Evolutionary conservation across 1,140 invertebrate species (phyloP).

Genomic region (Nymphalis io): DNA sequence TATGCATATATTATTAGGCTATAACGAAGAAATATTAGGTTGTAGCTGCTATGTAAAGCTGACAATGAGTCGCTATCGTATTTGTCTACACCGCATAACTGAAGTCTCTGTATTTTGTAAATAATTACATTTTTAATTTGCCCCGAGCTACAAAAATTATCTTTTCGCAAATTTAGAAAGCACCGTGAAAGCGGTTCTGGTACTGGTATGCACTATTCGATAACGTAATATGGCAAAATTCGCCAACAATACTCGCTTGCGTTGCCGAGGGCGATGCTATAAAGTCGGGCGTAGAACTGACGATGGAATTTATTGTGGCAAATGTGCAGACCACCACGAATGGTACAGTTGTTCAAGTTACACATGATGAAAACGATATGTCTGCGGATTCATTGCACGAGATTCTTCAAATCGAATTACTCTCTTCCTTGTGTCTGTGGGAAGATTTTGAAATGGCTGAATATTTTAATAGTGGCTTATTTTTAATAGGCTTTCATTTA

Average conservation of each 20-base stretch:
- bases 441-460: background rate
- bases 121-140: conserved; percentile 21
- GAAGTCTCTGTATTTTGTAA: conserved; percentile 1
- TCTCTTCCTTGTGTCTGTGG: conserved; percentile 22
- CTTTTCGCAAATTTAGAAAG: conserved; percentile 71
- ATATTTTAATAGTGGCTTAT: too few species aligned
- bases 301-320: conserved; percentile 35
- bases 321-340: conserved; percentile 29
- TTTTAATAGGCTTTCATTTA: too few species aligned
- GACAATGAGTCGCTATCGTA: too few species aligned
- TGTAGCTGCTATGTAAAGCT: too few species aligned
- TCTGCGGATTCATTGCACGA: conserved; percentile 26
- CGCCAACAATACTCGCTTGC: conserved; percentile 56
- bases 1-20: too few species aligned
- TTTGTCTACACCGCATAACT: background rate
- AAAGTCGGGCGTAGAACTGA: conserved; percentile 29
- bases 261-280: conserved; percentile 35
- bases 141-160: conserved; percentile 49
- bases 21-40: too few species aligned
- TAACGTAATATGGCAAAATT: conserved; percentile 71
- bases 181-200: conserved; percentile 60
- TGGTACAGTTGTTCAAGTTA: conserved; percentile 30
- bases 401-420: conserved; percentile 26
- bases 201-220: conserved; percentile 57
- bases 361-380: conserved; percentile 34